A percentile compares a stretch with the other conserved stretches of the same genome.
Evolutionary conservation across 2,797 vertebrate species (phyloP).

Genomic region (Astyanax mexicanus): DNA sequence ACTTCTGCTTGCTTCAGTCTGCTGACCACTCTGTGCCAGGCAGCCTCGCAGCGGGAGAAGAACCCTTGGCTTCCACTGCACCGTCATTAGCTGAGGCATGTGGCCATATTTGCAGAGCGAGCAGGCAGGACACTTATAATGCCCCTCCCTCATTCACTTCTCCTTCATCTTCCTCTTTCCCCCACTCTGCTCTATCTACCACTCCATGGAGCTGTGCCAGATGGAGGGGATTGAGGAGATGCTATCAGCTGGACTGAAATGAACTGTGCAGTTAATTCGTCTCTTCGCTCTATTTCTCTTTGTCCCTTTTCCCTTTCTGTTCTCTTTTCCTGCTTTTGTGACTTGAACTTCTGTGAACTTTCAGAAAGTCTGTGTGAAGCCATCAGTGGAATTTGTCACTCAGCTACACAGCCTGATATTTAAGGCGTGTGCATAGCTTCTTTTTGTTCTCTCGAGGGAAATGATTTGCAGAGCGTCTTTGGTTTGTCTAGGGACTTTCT

Average conservation of each 20-base stretch:
- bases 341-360: background rate
- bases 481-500: conserved; percentile 1
- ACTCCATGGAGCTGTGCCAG: background rate
- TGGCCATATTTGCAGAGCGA: background rate
- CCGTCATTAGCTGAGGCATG: background rate
- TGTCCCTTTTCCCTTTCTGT: background rate
- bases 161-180: background rate
- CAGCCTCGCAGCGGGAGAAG: background rate
- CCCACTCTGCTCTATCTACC: conserved; percentile 10
- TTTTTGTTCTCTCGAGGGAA: background rate
- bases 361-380: conserved; percentile 1
- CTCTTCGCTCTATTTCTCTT: conserved; percentile 23
- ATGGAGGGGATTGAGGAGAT: background rate
- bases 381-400: background rate
- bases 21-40: conserved; percentile 9
- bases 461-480: background rate
- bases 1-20: background rate
- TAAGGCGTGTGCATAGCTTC: background rate
- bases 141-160: background rate
- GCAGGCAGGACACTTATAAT: background rate
- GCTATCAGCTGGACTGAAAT: background rate
- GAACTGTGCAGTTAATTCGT: background rate
- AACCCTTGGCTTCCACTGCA: background rate
- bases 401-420: conserved; percentile 10
- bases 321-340: background rate